Evolutionary conservation across 2,113 vertebrate genomes (phyloP), one percentile per base, ranked within the genome.

Genomic region (Regulus satrapa): DNA sequence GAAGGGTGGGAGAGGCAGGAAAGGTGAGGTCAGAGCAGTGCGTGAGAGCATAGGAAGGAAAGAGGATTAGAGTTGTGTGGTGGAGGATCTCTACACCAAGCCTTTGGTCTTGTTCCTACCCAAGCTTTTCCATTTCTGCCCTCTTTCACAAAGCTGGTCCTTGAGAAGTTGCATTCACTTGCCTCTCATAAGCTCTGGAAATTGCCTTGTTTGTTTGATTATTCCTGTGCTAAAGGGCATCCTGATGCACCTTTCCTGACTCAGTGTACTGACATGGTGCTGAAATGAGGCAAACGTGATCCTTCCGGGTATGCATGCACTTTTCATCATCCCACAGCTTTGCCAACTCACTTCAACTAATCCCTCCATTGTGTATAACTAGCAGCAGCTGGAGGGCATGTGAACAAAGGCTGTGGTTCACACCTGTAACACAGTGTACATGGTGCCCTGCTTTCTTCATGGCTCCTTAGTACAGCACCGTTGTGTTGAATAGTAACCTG

Each of bases 311-410:
- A 14, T 52, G 34, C 1, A 0, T 86, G 40, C 68, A 43, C 88
- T 76, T 94, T 92, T 92, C 89, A 92, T 94, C 91, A 72, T 86
- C 83, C 79, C 59, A 46, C 15, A 58, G 51, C 91, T 92, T 76
- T 90, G 91, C 79, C 94, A 97, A 8, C 58, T 74, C 72, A 52
- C 73, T 95, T 56, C 55, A 61, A 5, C 91, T 95, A 95, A 97
- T 96, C 91, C 91, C 61, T 92, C 69, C 69, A 59, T 95, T 92
- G 92, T 96, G 63, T 95, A 25, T 29, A 88, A 74, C 86, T 46
- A 72, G 83, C 83, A 94, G 83, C 89, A 92, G 91, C 96, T 95
- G 91, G 80, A 97, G 93, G 92, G 86, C 86, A 89, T 91, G 64
- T 74, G 94, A 92, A 86, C 89, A 92, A 96, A 95, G 52, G 73